phyloP scores from a whole-genome alignment of 2,113 vertebrate genomes.

The Sclerurus mexicanus region DNA sequence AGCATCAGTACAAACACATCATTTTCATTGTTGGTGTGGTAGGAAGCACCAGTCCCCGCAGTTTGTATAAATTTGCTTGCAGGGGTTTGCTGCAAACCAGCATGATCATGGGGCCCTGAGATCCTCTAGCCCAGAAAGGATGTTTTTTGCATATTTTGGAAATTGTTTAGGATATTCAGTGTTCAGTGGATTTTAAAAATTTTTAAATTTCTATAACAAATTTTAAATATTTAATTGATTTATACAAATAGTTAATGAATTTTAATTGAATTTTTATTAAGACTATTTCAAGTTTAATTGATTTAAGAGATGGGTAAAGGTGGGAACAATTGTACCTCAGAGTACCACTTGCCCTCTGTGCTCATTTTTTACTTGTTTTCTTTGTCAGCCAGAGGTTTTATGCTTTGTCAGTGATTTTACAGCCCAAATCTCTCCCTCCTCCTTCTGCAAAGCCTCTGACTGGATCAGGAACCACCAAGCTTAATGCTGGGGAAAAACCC shows the following conservation, averaged over 20 bases:
- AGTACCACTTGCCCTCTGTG: rapidly evolving
- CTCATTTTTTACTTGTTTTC: neutral
- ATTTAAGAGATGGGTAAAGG: neutral
- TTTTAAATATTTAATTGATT: neutral
- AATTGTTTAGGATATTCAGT: neutral
- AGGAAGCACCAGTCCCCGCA: neutral
- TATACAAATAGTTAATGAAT: neutral
- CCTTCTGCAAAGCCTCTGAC: neutral
- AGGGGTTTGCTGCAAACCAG: neutral
- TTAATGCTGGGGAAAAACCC: neutral
- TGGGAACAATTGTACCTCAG: rapidly evolving
- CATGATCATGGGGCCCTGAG: rapidly evolving
- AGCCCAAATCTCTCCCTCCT: neutral
- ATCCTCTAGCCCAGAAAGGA: neutral
- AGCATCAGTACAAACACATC: rapidly evolving
- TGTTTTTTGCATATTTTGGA: rapidly evolving
- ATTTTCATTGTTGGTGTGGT: rapidly evolving
- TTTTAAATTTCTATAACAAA: neutral
- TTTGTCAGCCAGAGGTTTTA: rapidly evolving
- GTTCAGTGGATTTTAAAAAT: neutral
- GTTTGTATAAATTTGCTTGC: neutral
- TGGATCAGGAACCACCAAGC: neutral
- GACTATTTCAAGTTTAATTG: neutral
- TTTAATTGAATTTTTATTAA: neutral
- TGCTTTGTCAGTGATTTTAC: neutral